Percentiles rank a stretch among this genome's conserved stretches.
Conservation (phyloP, 2,113 vertebrate genomes). For the Rhadina sibilatrix region DNA sequence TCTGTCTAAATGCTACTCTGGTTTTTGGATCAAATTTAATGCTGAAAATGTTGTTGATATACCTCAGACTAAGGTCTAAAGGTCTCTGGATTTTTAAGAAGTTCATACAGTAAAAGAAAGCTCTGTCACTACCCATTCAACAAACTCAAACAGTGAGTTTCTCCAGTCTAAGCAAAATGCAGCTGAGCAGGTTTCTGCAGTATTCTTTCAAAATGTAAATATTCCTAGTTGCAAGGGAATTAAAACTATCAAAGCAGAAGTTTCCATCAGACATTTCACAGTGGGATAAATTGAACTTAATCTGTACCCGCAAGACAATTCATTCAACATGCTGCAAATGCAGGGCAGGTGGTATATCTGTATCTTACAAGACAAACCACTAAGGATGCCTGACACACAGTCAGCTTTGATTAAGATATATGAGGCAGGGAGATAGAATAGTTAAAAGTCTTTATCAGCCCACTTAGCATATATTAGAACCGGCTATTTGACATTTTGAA, state of each 20-base stretch:
- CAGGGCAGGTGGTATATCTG: not conserved
- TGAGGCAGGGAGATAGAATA: not conserved
- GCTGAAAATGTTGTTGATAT: not conserved
- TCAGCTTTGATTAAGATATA: conserved; percentile 14
- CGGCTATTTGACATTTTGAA: not conserved
- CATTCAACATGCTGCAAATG: not conserved
- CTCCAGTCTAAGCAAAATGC: not conserved
- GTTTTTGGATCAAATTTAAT: not conserved
- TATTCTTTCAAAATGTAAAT: not conserved
- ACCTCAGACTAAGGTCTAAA: not conserved
- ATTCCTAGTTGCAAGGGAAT: not conserved
- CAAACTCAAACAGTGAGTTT: not conserved
- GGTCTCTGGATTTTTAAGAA: not conserved
- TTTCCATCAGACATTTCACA: not conserved
- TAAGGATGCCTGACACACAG: not conserved
- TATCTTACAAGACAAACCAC: not conserved
- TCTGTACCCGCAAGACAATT: not conserved
- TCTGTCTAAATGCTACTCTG: not conserved
- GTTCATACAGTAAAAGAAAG: not conserved
- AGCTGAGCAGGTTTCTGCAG: accelerated
- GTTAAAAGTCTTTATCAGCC: not conserved
- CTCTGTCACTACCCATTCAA: not conserved
- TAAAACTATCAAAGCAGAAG: not conserved
- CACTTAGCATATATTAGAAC: not conserved
- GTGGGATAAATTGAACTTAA: not conserved